These are phyloP conservation scores for Lutraria rhynchaena DNA, from an alignment of 1,140 invertebrate genomes.

Conservation along the genomic window DNA sequence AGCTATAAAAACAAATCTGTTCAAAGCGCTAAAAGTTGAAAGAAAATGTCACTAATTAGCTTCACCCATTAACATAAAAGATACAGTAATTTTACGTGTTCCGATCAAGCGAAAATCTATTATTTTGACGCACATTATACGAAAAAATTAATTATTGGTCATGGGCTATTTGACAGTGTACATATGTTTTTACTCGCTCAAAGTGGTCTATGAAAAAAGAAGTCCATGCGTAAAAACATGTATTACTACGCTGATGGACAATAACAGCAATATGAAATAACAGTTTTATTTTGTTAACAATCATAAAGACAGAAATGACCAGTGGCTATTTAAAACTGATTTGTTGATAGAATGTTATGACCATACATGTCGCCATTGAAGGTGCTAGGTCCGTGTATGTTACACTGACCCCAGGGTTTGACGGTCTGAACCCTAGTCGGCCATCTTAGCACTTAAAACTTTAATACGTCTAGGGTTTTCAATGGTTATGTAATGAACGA, in stretches of 20 bases:
- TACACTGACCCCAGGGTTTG: constrained; percentile 11
- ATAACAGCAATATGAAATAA: constrained; percentile 3
- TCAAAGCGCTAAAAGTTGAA: too few species aligned
- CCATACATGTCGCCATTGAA: constrained; percentile 26
- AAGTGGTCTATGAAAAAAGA: background rate
- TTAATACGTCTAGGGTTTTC: constrained; percentile 7
- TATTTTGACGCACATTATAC: too few species aligned
- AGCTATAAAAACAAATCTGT: too few species aligned
- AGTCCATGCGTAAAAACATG: background rate
- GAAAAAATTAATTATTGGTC: background rate
- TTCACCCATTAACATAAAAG: too few species aligned
- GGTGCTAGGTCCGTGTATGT: constrained; percentile 40
- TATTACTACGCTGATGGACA: constrained; percentile 3
- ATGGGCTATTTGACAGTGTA: background rate
- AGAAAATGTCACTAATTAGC: too few species aligned
- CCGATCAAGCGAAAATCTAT: too few species aligned
- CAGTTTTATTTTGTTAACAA: constrained; percentile 25
- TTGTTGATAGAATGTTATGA: constrained; percentile 53
- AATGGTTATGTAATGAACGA: constrained; percentile 5
- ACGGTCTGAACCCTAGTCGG: background rate
- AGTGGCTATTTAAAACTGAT: constrained; percentile 20
- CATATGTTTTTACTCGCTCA: background rate
- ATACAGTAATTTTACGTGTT: too few species aligned
- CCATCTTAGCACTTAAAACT: constrained; percentile 16
- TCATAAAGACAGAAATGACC: constrained; percentile 25